Conservation (phyloP, 2,888 invertebrate species). For the Cheilosia pagana region DNA sequence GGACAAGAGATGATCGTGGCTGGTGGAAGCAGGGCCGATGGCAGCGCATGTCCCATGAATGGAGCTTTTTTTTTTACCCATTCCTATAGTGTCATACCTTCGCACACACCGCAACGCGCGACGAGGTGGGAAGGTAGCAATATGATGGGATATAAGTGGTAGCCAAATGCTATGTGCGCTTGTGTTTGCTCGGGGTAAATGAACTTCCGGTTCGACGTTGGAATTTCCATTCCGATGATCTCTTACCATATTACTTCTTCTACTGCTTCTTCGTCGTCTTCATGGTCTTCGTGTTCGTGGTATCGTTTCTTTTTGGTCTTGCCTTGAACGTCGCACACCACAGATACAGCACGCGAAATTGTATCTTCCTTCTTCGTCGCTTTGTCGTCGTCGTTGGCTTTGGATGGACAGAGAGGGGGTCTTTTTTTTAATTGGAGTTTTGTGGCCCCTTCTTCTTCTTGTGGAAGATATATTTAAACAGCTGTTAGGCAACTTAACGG, state of each 20-base stretch:
- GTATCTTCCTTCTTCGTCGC: slow-evolving; percentile 42
- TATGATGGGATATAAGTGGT: slow-evolving; percentile 25
- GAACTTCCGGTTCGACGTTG: slow-evolving; percentile 74
- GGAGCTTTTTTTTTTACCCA: slow-evolving; percentile 55
- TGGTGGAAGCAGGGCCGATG: too few species aligned
- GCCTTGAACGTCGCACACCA: slow-evolving; percentile 54
- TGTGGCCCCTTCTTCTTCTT: slow-evolving; percentile 25
- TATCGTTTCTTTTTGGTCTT: slow-evolving; percentile 41
- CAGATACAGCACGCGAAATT: slow-evolving; percentile 59
- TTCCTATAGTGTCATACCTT: slow-evolving; percentile 24
- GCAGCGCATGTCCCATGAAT: slow-evolving; percentile 68
- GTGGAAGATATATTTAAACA: slow-evolving; percentile 46
- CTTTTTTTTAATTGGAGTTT: slow-evolving; percentile 60
- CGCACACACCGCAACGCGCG: slow-evolving; percentile 31
- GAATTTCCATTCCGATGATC: slow-evolving; percentile 74
- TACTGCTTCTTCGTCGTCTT: slow-evolving; percentile 4
- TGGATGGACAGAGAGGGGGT: neutral
- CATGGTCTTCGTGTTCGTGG: slow-evolving; percentile 15
- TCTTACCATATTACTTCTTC: slow-evolving; percentile 57
- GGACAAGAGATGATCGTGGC: neutral
- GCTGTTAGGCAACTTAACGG: slow-evolving; percentile 71
- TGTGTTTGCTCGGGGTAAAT: slow-evolving; percentile 68
- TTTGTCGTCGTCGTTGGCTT: neutral
- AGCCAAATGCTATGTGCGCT: slow-evolving; percentile 28
- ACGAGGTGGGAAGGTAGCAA: slow-evolving; percentile 21